A percentile compares a stretch with the other conserved stretches of the same genome.
phyloP scores from a whole-genome alignment of 2,888 invertebrate genomes.

The Idaea straminata region DNA sequence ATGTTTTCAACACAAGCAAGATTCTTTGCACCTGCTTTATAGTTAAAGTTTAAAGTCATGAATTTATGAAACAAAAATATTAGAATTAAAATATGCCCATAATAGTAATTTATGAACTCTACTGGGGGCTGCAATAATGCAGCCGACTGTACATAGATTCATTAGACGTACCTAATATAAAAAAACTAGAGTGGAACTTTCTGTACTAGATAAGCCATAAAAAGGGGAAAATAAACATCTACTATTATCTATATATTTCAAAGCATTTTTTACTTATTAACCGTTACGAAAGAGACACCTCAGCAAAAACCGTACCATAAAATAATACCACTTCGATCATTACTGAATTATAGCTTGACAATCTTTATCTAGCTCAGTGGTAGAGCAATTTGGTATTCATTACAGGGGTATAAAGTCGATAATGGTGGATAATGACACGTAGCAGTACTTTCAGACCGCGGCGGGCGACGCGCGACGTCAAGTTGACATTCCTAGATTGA shows the following conservation, averaged over 20 bases:
- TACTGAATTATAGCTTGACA: constrained; percentile 46
- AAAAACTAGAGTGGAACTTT: not conserved
- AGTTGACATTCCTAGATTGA: constrained; percentile 57
- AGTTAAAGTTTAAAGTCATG: too few species aligned
- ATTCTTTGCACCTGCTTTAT: too few species aligned
- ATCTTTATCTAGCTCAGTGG: constrained; percentile 19
- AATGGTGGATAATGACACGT: constrained; percentile 27
- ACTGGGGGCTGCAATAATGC: too few species aligned
- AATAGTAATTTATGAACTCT: too few species aligned
- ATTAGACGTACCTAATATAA: too few species aligned
- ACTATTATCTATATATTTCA: constrained; percentile 20
- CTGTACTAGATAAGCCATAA: not conserved
- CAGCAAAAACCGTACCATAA: constrained; percentile 47
- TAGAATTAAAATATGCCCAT: too few species aligned
- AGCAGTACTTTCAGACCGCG: constrained; percentile 56
- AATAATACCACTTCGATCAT: constrained; percentile 51
- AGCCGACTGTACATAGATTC: too few species aligned
- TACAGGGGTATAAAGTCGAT: constrained; percentile 23
- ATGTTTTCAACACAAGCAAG: too few species aligned
- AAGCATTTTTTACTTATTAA: constrained; percentile 29
- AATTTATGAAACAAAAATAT: too few species aligned
- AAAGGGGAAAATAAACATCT: not conserved
- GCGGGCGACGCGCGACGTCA: constrained; percentile 37
- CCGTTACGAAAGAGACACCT: constrained; percentile 13
- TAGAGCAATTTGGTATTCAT: constrained; percentile 32